These are phyloP conservation scores for Cheilosia pagana DNA, from an alignment of 2,888 invertebrate species.

Conservation along the genomic window DNA sequence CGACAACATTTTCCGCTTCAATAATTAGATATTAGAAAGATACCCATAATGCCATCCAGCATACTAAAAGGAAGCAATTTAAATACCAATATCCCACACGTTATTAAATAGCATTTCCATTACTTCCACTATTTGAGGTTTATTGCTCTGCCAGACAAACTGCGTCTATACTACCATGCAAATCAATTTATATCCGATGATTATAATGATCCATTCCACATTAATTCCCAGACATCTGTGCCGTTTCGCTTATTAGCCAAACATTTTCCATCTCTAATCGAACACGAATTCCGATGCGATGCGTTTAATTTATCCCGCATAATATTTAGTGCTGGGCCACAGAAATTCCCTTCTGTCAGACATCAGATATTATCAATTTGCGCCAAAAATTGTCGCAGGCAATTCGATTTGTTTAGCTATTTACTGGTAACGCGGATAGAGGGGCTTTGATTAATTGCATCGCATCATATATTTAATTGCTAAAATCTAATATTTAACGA, in stretches of 20 bases:
- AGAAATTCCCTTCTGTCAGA: not conserved
- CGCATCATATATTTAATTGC: slow-evolving; percentile 27
- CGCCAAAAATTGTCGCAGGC: not conserved
- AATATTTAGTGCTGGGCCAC: not conserved
- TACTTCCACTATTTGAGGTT: not conserved
- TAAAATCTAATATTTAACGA: not conserved
- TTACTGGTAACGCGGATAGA: not conserved
- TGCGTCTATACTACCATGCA: not conserved
- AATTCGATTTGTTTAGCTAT: slow-evolving; percentile 14
- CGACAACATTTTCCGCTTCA: too few relatives aligned
- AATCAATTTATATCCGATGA: slow-evolving; percentile 2
- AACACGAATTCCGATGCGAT: not conserved
- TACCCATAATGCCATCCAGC: not conserved
- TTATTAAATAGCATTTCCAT: not conserved
- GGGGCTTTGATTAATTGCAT: slow-evolving; percentile 26
- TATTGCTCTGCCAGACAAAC: not conserved
- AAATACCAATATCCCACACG: not conserved
- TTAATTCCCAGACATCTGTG: slow-evolving; percentile 12
- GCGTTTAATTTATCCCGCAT: slow-evolving; percentile 10
- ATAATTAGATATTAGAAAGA: not conserved
- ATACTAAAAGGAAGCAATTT: not conserved
- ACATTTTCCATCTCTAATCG: slow-evolving; percentile 20
- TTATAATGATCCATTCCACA: slow-evolving; percentile 5
- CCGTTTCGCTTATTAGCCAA: slow-evolving; percentile 7
- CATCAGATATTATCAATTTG: slow-evolving; percentile 25